Conservation (phyloP, 2,797 vertebrate genomes). For the Odontamblyopus rebecca region DNA sequence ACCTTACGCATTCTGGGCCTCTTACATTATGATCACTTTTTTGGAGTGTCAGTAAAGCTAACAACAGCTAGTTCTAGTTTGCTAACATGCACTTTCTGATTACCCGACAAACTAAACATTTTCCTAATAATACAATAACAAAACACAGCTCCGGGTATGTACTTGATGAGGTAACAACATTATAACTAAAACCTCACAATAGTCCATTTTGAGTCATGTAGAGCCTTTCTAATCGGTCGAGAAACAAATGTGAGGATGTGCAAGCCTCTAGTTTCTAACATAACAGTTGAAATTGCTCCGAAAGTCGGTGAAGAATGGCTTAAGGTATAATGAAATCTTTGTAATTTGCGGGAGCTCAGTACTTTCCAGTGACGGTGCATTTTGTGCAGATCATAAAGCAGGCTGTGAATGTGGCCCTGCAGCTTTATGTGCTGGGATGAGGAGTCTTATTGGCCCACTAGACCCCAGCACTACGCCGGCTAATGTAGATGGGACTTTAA, state of each 20-base stretch:
- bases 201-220: background rate
- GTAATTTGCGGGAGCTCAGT: conserved; percentile 1
- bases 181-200: no score
- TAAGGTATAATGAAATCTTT: background rate
- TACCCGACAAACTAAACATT: no score
- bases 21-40: no score
- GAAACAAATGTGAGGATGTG: background rate
- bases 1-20: no score
- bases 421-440: conserved; percentile 1
- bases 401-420: background rate
- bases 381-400: background rate
- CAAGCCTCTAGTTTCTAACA: background rate
- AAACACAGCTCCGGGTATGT: no score
- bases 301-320: background rate
- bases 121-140: no score
- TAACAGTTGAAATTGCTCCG: background rate
- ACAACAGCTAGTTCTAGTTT: no score
- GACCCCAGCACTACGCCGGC: background rate
- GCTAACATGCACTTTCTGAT: no score
- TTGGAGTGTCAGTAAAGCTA: no score
- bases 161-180: no score
- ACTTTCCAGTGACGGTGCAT: conserved; percentile 4
- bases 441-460: background rate
- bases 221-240: background rate
- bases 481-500: background rate